phyloP scores from a whole-genome alignment of 1,140 invertebrate species.

The Caerostris extrusa region DNA sequence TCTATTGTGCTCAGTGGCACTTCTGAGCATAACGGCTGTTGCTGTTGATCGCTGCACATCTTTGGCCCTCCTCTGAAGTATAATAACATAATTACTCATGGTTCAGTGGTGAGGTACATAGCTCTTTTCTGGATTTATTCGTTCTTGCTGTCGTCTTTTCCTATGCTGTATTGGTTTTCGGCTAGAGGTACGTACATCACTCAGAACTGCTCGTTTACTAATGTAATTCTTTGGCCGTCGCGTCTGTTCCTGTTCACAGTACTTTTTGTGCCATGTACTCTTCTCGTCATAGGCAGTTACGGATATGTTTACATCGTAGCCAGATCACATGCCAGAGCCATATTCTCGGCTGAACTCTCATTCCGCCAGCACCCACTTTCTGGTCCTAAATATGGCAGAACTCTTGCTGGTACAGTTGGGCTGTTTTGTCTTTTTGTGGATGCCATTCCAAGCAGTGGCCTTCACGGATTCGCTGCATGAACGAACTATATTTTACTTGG shows the following conservation, averaged over 20 bases:
- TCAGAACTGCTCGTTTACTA: constrained; percentile 67
- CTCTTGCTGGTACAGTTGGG: constrained; percentile 85
- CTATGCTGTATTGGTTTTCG: constrained; percentile 82
- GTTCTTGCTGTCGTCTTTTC: constrained; percentile 84
- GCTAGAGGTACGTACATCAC: constrained; percentile 23
- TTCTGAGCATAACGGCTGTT: constrained; percentile 86
- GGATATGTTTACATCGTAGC: constrained; percentile 87
- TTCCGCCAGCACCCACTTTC: constrained; percentile 81
- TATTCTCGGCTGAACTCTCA: constrained; percentile 86
- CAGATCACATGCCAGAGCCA: constrained; percentile 85
- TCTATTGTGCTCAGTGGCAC: constrained; percentile 85
- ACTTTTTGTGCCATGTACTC: constrained; percentile 84
- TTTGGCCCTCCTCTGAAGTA: constrained; percentile 85
- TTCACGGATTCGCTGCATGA: constrained; percentile 79
- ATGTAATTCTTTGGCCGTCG: constrained; percentile 57
- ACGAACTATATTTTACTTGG: constrained; percentile 84
- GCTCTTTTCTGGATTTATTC: constrained; percentile 85
- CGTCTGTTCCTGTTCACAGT: constrained; percentile 75
- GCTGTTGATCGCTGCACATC: constrained; percentile 87
- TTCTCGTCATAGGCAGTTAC: constrained; percentile 85
- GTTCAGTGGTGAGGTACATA: constrained; percentile 85
- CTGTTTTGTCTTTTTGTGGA: constrained; percentile 85
- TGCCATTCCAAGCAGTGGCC: constrained; percentile 85
- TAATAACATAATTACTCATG: constrained; percentile 85
- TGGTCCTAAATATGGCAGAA: constrained; percentile 85